Base-by-base conservation (phyloP, 2,113 vertebrate genomes). In the Paramisgurnus dabryanus region DNA sequence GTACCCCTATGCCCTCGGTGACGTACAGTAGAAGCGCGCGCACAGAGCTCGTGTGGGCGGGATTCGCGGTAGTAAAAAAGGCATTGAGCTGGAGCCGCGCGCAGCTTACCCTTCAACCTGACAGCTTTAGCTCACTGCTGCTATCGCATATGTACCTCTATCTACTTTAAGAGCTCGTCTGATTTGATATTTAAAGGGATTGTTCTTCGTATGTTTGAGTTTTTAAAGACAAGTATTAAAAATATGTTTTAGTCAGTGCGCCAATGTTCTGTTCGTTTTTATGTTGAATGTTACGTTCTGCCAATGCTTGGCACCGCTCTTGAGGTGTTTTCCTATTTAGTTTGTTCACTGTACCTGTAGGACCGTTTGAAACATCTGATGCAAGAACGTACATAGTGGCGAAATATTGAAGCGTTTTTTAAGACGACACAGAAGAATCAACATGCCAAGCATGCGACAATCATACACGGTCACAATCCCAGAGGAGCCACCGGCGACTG, bases 381-480 rank as follows among this genome's bases (percentile, higher is more conserved):
- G 11, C 70, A 6, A 45, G 5, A 27, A 17, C 49, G 4, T 40
- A 22, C 13, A 70, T 55, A 22, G 12, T 22, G 27, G 27, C 27
- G 27, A 34, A 34, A 34, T 34, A 2, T 34, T 34, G 27, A 34
- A 34, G 27, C 27, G 15, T 7, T 7, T 64, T 41, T 64, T 75
- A 39, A 49, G 15, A 63, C 43, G n/a, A 13, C 43, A 49, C 27
- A 17, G 69, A 47, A 34, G 66, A 47, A 18, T n/a, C 55, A 6
- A n/a, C 79, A 91, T 92, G 91, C 92, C 89, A 88, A 92, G 85
- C 93, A 93, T 98, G 94, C 93, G 95, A 87, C 95, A 95, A 86
- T 95, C 96, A 0, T 98, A 97, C 92, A 95, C 95, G 2, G 96
- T 97, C 86, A 98, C 95, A 58, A 89, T 97, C 55, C 94, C 95